Evolutionary conservation across 1,140 invertebrate genomes (phyloP), one percentile per base, ranked within the genome.

Genomic region (Dendroctonus ponderosae): DNA sequence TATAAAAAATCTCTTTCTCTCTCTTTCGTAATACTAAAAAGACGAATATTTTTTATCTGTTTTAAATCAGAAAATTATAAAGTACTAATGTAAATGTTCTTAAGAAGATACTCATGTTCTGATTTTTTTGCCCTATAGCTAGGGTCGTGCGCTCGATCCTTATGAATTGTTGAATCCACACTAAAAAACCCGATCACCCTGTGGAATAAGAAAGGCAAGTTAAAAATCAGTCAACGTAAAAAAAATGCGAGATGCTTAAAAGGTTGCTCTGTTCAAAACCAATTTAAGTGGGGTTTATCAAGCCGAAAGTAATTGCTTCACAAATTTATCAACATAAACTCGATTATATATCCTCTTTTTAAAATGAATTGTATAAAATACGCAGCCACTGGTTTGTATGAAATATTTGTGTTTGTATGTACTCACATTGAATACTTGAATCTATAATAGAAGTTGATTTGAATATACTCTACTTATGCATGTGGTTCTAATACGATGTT

Each of bases 41-140:
- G 1, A 2, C 1, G 3, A 26, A 26, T 26, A 26, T 26, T 26
- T 26, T 26, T 26, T 1, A 26, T 26, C 26, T 26, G 26, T 26
- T 26, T 26, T 26, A 26, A 26, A 26, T 26, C 26, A 26, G 26
- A 26, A 26, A 26, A 26, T 26, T 3, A 26, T 1, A 26, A 26
- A 26, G 26, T 26, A 37, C 52, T 41, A 51, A 39, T 58, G 41
- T 58, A 52, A 41, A 42, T 40, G 12, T 62, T n/a, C n/a, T 41
- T 50, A 11, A 51, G 60, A 60, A 38, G 38, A 11, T 14, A 61
- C 60, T 68, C 41, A 75, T 75, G 46, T 70, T 77, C 71, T 78
- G 75, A 72, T 78, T 78, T 72, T n/a, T 78, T 74, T 78, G 76
- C 76, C 76, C 75, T 77, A 71, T 78, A 78, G 77, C 76, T 78